A percentile compares a stretch with the other conserved stretches of the same genome.
These are phyloP conservation scores for Agapostemon virescens DNA, from an alignment of 2,888 invertebrate genomes.

Conservation along the genomic window DNA sequence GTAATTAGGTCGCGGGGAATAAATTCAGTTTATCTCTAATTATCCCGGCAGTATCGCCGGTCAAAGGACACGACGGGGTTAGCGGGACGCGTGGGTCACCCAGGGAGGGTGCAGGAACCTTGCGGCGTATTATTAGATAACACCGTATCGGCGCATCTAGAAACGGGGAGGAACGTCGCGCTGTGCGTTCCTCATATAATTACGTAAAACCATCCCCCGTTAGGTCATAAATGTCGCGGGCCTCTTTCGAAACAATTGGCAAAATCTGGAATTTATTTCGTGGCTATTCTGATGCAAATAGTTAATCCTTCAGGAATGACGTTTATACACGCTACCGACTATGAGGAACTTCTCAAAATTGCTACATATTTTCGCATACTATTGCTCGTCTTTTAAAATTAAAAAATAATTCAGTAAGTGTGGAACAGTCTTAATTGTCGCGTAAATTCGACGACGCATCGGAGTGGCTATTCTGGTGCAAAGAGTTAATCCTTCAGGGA, in stretches of 20 bases:
- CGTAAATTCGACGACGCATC: background rate
- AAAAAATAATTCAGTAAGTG: too few species aligned
- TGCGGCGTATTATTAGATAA: slow-evolving; percentile 61
- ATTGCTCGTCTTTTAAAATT: too few species aligned
- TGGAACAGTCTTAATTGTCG: too few species aligned
- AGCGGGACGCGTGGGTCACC: slow-evolving; percentile 2
- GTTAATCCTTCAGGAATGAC: background rate
- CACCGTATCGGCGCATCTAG: slow-evolving; percentile 51
- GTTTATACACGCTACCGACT: too few species aligned
- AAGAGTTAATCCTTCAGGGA: background rate
- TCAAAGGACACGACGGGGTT: slow-evolving; percentile 62
- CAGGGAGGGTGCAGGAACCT: slow-evolving; percentile 5
- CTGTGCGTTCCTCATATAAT: background rate
- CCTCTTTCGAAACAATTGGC: background rate
- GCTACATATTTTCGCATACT: too few species aligned
- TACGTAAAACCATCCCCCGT: background rate
- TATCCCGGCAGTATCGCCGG: slow-evolving; percentile 61
- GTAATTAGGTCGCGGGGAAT: slow-evolving; percentile 70
- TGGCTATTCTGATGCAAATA: background rate
- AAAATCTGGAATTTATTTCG: background rate
- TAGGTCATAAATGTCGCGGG: background rate
- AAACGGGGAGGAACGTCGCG: background rate
- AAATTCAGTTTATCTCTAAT: slow-evolving; percentile 72
- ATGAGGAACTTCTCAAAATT: too few species aligned
- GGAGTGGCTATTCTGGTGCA: background rate